A percentile compares a stretch with the other conserved stretches of the same genome.
phyloP scores from a whole-genome alignment of 2,888 invertebrate species.

The Cylindroiulus punctatus region DNA sequence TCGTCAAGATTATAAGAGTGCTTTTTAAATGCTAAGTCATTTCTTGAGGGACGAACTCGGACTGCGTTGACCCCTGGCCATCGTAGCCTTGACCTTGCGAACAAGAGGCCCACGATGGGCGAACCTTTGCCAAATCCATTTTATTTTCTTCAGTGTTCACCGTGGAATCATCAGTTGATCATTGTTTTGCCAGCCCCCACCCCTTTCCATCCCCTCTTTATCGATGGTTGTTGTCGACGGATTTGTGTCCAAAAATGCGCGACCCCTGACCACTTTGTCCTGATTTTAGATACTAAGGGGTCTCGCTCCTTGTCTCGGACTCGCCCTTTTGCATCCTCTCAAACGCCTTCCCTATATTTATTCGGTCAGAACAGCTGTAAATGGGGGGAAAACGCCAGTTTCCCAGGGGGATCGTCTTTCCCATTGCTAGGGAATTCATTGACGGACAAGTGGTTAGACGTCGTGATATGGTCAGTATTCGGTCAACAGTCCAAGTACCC shows the following conservation, averaged over 20 bases:
- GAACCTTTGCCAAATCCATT: background rate
- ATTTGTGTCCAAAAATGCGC: background rate
- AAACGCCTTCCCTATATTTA: background rate
- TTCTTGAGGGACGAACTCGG: background rate
- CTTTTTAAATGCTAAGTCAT: constrained; percentile 50
- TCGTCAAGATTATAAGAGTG: constrained; percentile 51
- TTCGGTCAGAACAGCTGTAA: constrained; percentile 7
- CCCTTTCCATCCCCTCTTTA: background rate
- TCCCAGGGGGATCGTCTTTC: background rate
- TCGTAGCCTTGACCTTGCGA: constrained; percentile 43
- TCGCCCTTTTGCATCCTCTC: background rate
- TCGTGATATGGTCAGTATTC: background rate
- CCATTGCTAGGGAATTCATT: background rate
- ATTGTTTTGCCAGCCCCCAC: background rate
- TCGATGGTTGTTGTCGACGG: background rate
- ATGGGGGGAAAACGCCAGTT: background rate
- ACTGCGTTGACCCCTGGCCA: background rate
- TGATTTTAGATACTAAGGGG: constrained; percentile 1
- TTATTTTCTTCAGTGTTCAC: background rate
- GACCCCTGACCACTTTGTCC: constrained; percentile 20
- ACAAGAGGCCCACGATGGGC: background rate
- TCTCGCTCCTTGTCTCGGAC: background rate
- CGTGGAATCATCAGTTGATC: background rate
- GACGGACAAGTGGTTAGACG: background rate
- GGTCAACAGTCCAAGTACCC: too few species aligned